Conservation (phyloP, 2,888 invertebrate genomes). For the Ichneumon xanthorius region DNA sequence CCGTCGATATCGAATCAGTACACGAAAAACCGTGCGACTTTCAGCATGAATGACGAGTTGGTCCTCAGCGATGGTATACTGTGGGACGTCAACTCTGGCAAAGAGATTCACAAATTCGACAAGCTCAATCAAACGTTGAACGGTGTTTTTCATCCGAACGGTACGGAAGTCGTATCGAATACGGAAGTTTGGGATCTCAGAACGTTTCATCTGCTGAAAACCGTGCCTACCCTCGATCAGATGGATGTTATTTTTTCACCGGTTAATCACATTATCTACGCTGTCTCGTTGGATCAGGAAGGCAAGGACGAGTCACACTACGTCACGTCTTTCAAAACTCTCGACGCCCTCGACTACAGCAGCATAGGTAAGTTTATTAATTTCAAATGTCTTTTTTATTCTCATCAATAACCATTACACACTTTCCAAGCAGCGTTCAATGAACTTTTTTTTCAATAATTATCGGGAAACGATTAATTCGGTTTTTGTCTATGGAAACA, state of each 20-base stretch:
- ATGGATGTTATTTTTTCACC: constrained; percentile 96
- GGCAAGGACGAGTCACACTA: constrained; percentile 91
- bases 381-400: background rate
- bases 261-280: constrained; percentile 94
- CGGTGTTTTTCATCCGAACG: constrained; percentile 98
- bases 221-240: constrained; percentile 97
- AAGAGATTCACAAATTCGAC: constrained; percentile 98
- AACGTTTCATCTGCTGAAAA: constrained; percentile 96
- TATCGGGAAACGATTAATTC: no score
- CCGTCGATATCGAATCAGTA: constrained; percentile 96
- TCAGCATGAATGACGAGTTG: constrained; percentile 96
- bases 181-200: constrained; percentile 99
- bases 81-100: constrained; percentile 95
- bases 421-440: background rate
- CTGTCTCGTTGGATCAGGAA: constrained; percentile 92
- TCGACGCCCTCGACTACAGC: constrained; percentile 97
- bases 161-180: constrained; percentile 98
- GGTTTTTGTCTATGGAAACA: no score
- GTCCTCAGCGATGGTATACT: constrained; percentile 97
- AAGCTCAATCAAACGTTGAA: constrained; percentile 98
- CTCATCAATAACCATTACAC: background rate
- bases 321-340: constrained; percentile 97
- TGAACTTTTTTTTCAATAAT: no score
- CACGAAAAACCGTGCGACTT: constrained; percentile 96
- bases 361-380: constrained; percentile 90